These are phyloP conservation scores for Galeopsomyia nigrocyanea DNA, from an alignment of 2,888 invertebrate species.

Conservation along the genomic window DNA sequence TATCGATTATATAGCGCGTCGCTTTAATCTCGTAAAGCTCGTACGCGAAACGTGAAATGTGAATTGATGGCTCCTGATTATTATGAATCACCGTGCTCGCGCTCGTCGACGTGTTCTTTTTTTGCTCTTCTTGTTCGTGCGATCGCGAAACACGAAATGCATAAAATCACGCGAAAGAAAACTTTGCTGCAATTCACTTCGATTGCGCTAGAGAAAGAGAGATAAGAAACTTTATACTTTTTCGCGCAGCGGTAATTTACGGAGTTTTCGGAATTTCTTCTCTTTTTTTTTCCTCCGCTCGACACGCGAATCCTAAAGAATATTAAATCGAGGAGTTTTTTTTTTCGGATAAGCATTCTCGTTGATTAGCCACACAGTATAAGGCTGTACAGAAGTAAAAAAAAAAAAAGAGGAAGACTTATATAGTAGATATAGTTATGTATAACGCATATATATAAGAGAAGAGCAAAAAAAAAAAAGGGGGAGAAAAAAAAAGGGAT, in stretches of 20 bases:
- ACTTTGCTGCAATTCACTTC: neutral
- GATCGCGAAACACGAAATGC: no score
- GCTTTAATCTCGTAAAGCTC: constrained; percentile 27
- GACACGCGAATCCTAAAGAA: no score
- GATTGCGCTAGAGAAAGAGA: neutral
- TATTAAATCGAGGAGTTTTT: neutral
- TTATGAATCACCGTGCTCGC: constrained; percentile 49
- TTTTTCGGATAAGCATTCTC: constrained; percentile 27
- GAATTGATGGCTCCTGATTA: constrained; percentile 52
- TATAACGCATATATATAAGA: no score
- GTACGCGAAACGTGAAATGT: constrained; percentile 47
- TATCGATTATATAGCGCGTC: constrained; percentile 33
- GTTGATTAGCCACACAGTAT: constrained; percentile 3
- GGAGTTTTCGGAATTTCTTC: neutral
- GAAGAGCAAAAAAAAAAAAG: neutral
- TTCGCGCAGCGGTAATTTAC: constrained; percentile 10
- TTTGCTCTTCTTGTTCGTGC: constrained; percentile 2
- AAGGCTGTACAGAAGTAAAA: constrained; percentile 2
- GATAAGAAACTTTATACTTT: constrained; percentile 28
- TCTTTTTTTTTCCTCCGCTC: no score
- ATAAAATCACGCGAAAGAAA: neutral
- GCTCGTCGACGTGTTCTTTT: neutral
- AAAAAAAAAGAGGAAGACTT: constrained; percentile 7
- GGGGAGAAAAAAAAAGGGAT: constrained; percentile 8
- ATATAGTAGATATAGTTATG: no score